These are phyloP conservation scores for Eilema caniola DNA, from an alignment of 2,888 invertebrate genomes.

Conservation along the genomic window DNA sequence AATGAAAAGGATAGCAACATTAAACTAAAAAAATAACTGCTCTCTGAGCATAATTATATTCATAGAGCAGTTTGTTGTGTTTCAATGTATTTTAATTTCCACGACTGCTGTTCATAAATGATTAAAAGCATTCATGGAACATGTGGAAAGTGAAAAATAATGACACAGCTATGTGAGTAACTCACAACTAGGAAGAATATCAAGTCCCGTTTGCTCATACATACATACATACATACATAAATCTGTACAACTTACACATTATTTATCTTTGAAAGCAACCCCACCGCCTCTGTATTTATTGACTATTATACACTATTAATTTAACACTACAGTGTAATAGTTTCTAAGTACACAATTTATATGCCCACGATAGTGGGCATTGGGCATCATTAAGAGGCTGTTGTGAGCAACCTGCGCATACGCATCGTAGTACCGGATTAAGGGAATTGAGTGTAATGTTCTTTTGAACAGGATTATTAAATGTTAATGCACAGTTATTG, in stretches of 20 bases:
- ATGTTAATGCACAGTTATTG: background rate
- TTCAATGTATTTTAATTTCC: background rate
- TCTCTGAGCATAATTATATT: too few relatives aligned
- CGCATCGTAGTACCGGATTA: conserved; percentile 8
- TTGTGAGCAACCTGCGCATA: background rate
- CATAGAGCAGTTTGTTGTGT: background rate
- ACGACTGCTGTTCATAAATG: too few relatives aligned
- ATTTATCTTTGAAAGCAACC: background rate
- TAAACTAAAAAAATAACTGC: too few relatives aligned
- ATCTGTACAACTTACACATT: background rate
- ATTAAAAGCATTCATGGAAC: too few relatives aligned
- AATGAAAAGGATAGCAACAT: too few relatives aligned
- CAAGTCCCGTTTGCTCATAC: background rate
- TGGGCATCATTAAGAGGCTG: background rate
- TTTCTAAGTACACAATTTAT: background rate
- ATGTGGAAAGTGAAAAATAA: background rate
- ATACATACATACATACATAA: background rate
- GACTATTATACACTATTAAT: conserved; percentile 2
- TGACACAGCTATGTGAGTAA: background rate
- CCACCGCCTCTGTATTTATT: background rate
- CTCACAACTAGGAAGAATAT: background rate
- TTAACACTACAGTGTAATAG: background rate
- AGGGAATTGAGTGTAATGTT: background rate
- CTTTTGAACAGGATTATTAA: background rate
- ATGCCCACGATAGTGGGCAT: background rate